Evolutionary conservation across 2,797 vertebrate species (phyloP), one percentile per base, ranked within the genome.

Genomic region (Esox lucius): DNA sequence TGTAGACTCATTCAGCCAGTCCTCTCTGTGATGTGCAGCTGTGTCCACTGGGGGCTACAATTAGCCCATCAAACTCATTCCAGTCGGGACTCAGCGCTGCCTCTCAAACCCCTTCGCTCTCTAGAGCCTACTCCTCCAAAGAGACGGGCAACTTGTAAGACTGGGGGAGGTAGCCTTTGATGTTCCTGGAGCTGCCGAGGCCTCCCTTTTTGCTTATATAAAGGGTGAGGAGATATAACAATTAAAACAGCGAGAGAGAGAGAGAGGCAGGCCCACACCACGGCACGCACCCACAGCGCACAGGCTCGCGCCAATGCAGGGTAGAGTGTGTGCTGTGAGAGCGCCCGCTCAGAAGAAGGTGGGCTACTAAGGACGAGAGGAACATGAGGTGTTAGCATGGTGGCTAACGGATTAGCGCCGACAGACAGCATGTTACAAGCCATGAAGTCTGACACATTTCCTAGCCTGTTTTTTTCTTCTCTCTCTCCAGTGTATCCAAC

Each of bases 31-130:
- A 92, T 92, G 91, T 90, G 86, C 73, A 85, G 71, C 88, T 82
- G 87, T 91, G 91, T 94, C 93, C 93, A 94, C 93, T 93, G 92
- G 92, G 92, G 93, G 92, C 93, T 93, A 94, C 93, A 94, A 94
- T 94, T 94, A 94, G 91, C 88, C 91, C 91, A 93, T 93, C 92
- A 94, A 91, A 93, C 91, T 92, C 91, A 92, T 94, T 92, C 86
- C 85, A 91, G 90, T 79, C 70, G 71, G 86, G 90, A 87, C 90
- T 89, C 87, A 80, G 78, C 85, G 73, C 80, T 69, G 73, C 86
- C 86, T 85, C 86, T 86, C 87, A 48, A 49, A 49, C 68, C 68
- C 84, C 84, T 80, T 81, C 83, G 86, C 77, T 90, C 89, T 90
- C 81, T 83, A 77, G 90, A 91, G 89, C 87, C 82, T 77, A 15